These are phyloP conservation scores for Tetragonisca angustula DNA, from an alignment of 2,888 invertebrate genomes.

Conservation along the genomic window DNA sequence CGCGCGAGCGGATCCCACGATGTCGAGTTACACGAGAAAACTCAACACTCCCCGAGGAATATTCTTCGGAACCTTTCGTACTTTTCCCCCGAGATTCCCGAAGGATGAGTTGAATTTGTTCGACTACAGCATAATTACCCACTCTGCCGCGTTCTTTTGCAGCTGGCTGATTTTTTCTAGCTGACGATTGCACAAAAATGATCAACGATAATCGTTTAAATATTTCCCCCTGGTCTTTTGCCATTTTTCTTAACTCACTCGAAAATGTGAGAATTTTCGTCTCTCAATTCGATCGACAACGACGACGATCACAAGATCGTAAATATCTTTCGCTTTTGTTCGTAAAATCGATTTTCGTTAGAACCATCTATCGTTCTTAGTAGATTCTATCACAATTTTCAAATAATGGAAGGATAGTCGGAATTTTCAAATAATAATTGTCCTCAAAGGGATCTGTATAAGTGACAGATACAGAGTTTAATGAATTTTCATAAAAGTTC, in stretches of 20 bases:
- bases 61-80: constrained; percentile 4
- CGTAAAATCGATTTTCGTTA: too few species aligned
- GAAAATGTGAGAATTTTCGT: background rate
- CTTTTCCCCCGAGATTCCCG: background rate
- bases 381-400: background rate
- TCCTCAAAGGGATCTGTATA: background rate
- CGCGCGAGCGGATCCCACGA: constrained; percentile 47
- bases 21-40: constrained; percentile 3
- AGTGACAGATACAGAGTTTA: background rate
- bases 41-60: constrained; percentile 30
- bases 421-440: background rate
- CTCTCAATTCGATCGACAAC: background rate
- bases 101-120: background rate
- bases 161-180: background rate
- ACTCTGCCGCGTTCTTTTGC: background rate
- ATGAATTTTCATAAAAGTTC: background rate
- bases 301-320: background rate
- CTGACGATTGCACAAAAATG: background rate
- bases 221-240: background rate
- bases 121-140: background rate
- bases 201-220: background rate
- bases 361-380: background rate
- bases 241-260: background rate
- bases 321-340: background rate
- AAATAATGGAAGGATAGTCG: background rate